Evolutionary conservation across 1,140 invertebrate genomes (phyloP).

Genomic region (Myzus persicae): DNA sequence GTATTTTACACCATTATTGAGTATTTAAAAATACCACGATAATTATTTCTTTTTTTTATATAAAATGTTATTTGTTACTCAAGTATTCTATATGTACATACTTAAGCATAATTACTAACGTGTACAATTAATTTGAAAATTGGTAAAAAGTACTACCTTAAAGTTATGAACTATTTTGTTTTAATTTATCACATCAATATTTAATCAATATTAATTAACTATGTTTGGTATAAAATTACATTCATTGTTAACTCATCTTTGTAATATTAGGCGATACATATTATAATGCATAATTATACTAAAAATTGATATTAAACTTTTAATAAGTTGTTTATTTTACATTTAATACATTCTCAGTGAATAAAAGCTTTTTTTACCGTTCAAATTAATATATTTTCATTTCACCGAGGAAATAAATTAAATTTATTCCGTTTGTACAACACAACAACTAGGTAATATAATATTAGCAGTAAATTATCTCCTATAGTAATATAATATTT

Average conservation of each 20-base stretch:
- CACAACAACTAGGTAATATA: neutral
- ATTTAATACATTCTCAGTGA: neutral
- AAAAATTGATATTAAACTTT: neutral
- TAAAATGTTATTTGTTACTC: neutral
- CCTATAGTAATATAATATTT: neutral
- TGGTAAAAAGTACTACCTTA: neutral
- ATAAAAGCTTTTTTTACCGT: neutral
- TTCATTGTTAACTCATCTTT: neutral
- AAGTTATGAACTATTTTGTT: neutral
- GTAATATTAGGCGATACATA: neutral
- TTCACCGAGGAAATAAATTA: neutral
- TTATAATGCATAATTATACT: neutral
- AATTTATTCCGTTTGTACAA: neutral
- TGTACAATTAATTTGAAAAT: neutral
- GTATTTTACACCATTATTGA: neutral
- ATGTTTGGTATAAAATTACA: neutral
- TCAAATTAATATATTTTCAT: neutral
- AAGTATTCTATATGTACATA: too few species aligned
- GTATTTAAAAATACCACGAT: neutral
- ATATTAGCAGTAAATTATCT: neutral
- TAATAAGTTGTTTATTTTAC: neutral
- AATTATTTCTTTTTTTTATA: too few species aligned
- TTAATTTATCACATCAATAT: too few species aligned
- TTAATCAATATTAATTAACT: too few species aligned
- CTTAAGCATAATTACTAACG: neutral